Conservation (phyloP, 2,888 invertebrate species). For the Hydroisotoma schaefferi region DNA sequence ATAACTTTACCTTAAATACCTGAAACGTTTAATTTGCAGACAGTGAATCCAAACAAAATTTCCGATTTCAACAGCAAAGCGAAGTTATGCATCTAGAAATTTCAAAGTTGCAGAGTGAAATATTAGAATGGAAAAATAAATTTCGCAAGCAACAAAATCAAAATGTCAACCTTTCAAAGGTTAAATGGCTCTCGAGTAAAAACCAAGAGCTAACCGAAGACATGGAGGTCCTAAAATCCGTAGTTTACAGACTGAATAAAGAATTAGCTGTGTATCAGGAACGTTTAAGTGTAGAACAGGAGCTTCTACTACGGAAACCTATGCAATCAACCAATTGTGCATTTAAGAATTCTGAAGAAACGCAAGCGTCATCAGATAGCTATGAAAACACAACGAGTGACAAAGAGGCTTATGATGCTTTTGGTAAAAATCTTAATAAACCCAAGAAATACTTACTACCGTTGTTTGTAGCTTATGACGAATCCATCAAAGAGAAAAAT, state of each 20-base stretch:
- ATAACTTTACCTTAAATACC: slow-evolving; percentile 12
- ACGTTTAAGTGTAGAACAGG: slow-evolving; percentile 26
- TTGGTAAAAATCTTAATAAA: slow-evolving; percentile 17
- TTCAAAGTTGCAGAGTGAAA: slow-evolving; percentile 21
- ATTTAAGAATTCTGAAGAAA: slow-evolving; percentile 6
- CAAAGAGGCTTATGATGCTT: not conserved
- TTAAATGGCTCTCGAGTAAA: slow-evolving; percentile 35
- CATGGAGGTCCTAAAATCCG: slow-evolving; percentile 43
- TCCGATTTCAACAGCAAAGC: slow-evolving; percentile 16
- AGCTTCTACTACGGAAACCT: slow-evolving; percentile 25
- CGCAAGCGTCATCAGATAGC: not conserved
- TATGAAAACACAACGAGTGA: slow-evolving; percentile 8
- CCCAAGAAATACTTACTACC: slow-evolving; percentile 33
- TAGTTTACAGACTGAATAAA: slow-evolving; percentile 41
- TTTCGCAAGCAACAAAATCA: slow-evolving; percentile 33
- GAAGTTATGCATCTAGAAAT: slow-evolving; percentile 22
- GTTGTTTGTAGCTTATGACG: slow-evolving; percentile 44
- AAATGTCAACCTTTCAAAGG: slow-evolving; percentile 29
- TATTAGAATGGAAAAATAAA: slow-evolving; percentile 25
- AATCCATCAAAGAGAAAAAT: slow-evolving; percentile 44
- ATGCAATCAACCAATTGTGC: slow-evolving; percentile 28
- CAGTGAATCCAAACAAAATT: slow-evolving; percentile 7
- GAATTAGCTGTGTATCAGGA: slow-evolving; percentile 43
- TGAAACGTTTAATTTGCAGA: slow-evolving; percentile 4
- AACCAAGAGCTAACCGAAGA: slow-evolving; percentile 40